Percentiles rank a stretch among this genome's conserved stretches.
phyloP scores from a whole-genome alignment of 1,140 invertebrate species.

The Aphidius ervi region DNA sequence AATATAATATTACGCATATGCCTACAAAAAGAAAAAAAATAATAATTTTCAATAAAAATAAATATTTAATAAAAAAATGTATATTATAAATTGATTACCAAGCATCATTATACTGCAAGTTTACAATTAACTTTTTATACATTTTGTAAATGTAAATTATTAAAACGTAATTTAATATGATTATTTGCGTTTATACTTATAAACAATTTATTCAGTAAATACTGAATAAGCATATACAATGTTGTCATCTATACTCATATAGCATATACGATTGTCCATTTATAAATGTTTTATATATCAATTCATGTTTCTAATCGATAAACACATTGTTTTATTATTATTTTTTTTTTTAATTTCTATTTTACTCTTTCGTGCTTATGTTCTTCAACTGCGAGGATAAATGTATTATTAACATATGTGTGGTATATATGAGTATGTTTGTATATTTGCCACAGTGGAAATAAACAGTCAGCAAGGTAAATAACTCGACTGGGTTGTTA shows the following conservation, averaged over 20 bases:
- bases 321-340: not conserved
- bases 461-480: slow-evolving; percentile 10
- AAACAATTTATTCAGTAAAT: too few relatives aligned
- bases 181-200: too few relatives aligned
- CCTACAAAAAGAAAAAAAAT: not conserved
- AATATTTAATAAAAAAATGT: too few relatives aligned
- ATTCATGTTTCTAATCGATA: slow-evolving; percentile 13
- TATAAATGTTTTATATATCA: slow-evolving; percentile 4
- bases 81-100: too few relatives aligned
- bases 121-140: too few relatives aligned
- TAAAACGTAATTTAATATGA: too few relatives aligned
- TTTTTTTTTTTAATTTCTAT: not conserved
- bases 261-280: slow-evolving; percentile 4
- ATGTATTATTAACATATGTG: not conserved
- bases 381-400: not conserved
- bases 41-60: too few relatives aligned
- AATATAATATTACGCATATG: not conserved
- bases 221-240: too few relatives aligned
- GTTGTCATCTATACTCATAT: too few relatives aligned
- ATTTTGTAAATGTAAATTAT: too few relatives aligned
- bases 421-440: not conserved
- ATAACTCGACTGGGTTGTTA: not conserved
- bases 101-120: too few relatives aligned
- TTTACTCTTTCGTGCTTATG: not conserved
- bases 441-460: slow-evolving; percentile 9